Evolutionary conservation across 2,888 invertebrate genomes (phyloP), one percentile per base, ranked within the genome.

Genomic region (Neelides folsomi): DNA sequence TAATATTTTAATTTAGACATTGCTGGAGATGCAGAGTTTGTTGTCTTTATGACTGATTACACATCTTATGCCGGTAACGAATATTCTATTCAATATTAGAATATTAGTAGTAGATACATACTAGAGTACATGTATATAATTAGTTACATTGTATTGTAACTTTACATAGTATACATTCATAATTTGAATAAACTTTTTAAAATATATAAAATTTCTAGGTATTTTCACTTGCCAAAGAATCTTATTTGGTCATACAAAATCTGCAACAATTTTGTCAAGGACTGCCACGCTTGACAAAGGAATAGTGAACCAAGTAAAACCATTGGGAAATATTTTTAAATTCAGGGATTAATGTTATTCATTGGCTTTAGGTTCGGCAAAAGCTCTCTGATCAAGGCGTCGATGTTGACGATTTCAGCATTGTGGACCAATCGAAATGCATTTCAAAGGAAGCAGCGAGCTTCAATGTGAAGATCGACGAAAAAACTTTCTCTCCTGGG

Each of bases 141-240:
- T n/a, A n/a, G n/a, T n/a, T n/a, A n/a, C n/a, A n/a, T n/a, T n/a
- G n/a, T n/a, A n/a, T n/a, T n/a, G n/a, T n/a, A n/a, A n/a, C n/a
- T n/a, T n/a, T n/a, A n/a, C n/a, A n/a, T n/a, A n/a, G n/a, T n/a
- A n/a, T n/a, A n/a, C n/a, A n/a, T n/a, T n/a, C n/a, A n/a, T n/a
- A n/a, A n/a, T n/a, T n/a, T n/a, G n/a, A n/a, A n/a, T n/a, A n/a
- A n/a, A n/a, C n/a, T n/a, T n/a, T 27, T 27, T 27, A 27, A 5
- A 27, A 27, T 27, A 27, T 5, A 27, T 3, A 27, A 27, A 27
- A 27, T 7, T 27, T 27, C 7, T 27, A 27, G 27, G 27, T 0
- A 75, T 86, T 47, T 86, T 83, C 70, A 83, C 83, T 0, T 86
- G 86, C 65, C 86, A 86, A 69, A 82, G 80, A 66, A 67, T 86